Evolutionary conservation across 2,888 invertebrate genomes (phyloP), one percentile per base, ranked within the genome.

Genomic region (Poecilus cupreus): DNA sequence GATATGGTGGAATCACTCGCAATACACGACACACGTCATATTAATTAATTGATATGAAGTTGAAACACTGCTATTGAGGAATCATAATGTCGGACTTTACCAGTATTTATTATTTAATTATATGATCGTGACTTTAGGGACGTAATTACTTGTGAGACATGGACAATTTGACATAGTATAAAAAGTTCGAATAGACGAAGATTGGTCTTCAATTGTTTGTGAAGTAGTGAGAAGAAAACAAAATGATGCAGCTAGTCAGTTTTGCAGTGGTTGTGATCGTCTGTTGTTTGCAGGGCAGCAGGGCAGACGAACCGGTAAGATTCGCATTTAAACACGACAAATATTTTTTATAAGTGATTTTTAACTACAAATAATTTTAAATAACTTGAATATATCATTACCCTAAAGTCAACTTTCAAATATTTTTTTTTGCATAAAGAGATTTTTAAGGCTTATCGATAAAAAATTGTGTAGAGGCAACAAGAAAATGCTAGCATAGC

Each of bases 21-120:
- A 32, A 3, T 2, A 32, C 32, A 32, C 8, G 32, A 32, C 32
- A 32, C 32, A 32, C 32, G 51, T 51, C 51, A 51, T 37, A 32
- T 26, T 13, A 64, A 64, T 64, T 74, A 74, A 74, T 49, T 74
- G 24, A 49, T 22, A 74, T 72, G 22, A 20, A 46, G 8, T 26
- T 26, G 22, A 74, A 74, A 26, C 26, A 74, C 74, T 22, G 74
- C 24, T 24, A 74, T 74, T 51, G 26, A n/a, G 11, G 1, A 16
- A 0, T n/a, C 5, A 1, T 74, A 32, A 51, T 74, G 24, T 26
- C 46, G 24, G 74, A 26, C 49, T 51, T 49, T 51, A 51, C 1
- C n/a, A n/a, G n/a, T 8, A 51, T 74, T 74, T 16, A 51, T 24
- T 16, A 74, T 74, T 74, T 74, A 74, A 74, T 74, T 74, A 26